Percentiles rank a stretch among this genome's conserved stretches.
Evolutionary conservation across 2,888 invertebrate species (phyloP).

Genomic region (Morpho deidamia): DNA sequence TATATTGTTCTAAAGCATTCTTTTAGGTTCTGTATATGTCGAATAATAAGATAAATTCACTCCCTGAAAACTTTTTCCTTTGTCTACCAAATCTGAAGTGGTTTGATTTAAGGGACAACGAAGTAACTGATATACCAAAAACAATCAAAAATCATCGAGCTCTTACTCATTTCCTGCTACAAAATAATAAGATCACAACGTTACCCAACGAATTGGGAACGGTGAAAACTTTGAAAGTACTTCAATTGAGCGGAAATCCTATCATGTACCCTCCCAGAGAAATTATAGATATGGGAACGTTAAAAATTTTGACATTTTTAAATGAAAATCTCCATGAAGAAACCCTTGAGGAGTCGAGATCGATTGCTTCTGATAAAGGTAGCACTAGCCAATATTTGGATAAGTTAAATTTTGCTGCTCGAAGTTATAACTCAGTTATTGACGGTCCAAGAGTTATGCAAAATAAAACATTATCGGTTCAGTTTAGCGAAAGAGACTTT

Average conservation of each 20-base stretch:
- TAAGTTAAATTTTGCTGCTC: slow-evolving; percentile 35
- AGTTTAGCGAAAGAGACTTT: slow-evolving; percentile 53
- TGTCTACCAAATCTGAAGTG: slow-evolving; percentile 77
- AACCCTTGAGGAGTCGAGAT: slow-evolving; percentile 45
- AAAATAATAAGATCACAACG: slow-evolving; percentile 78
- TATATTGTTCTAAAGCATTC: not conserved
- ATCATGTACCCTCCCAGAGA: slow-evolving; percentile 76
- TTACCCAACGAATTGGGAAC: slow-evolving; percentile 82
- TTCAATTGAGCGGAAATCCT: slow-evolving; percentile 81
- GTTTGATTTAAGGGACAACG: slow-evolving; percentile 82
- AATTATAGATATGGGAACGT: slow-evolving; percentile 72
- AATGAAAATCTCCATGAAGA: slow-evolving; percentile 50
- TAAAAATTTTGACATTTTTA: slow-evolving; percentile 49
- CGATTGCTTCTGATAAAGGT: slow-evolving; percentile 44
- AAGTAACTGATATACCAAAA: slow-evolving; percentile 72
- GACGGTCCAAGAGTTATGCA: slow-evolving; percentile 40
- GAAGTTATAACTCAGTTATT: slow-evolving; percentile 61
- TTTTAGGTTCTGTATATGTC: slow-evolving; percentile 66
- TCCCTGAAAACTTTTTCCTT: slow-evolving; percentile 80
- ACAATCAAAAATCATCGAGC: slow-evolving; percentile 75
- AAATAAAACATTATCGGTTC: slow-evolving; percentile 40
- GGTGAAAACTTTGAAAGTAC: slow-evolving; percentile 76
- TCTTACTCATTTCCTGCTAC: slow-evolving; percentile 80
- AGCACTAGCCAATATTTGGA: slow-evolving; percentile 29
- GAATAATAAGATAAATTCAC: slow-evolving; percentile 70